phyloP scores from a whole-genome alignment of 2,888 invertebrate genomes.

The Eupsilia transversa region DNA sequence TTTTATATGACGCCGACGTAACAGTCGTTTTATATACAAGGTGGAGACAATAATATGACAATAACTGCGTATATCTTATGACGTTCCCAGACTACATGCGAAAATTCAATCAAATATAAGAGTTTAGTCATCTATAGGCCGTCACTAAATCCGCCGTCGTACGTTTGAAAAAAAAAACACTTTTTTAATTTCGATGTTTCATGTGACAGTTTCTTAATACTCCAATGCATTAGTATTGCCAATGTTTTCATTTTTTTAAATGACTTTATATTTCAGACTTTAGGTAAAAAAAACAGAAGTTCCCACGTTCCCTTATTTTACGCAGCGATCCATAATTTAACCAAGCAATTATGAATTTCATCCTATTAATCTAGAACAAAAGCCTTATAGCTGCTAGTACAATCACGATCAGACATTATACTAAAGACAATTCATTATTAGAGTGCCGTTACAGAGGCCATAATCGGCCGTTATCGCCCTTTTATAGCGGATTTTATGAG shows the following conservation, averaged over 20 bases:
- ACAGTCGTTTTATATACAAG: background rate
- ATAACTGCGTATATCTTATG: too few relatives aligned
- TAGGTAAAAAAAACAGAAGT: background rate
- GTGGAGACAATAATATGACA: background rate
- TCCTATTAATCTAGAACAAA: conserved; percentile 79
- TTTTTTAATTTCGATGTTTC: background rate
- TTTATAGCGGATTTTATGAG: conserved; percentile 90
- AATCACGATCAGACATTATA: conserved; percentile 86
- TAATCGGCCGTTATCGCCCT: conserved; percentile 90
- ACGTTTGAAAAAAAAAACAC: too few relatives aligned
- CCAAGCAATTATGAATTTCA: conserved; percentile 72
- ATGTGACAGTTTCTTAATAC: background rate
- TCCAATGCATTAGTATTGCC: background rate
- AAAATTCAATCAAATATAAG: background rate
- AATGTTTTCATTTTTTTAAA: background rate
- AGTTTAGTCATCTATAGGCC: background rate
- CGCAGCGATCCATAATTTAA: conserved; percentile 60
- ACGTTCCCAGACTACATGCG: too few relatives aligned
- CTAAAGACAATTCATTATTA: conserved; percentile 91
- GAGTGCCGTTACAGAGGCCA: conserved; percentile 86
- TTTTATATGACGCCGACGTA: background rate
- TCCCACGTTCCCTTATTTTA: conserved; percentile 27
- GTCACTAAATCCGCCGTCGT: too few relatives aligned
- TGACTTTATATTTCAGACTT: background rate
- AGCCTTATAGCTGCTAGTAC: conserved; percentile 74